Percentiles rank a stretch among this genome's conserved stretches.
Conservation (phyloP, 2,888 invertebrate species). For the Eristalis arbustorum region DNA sequence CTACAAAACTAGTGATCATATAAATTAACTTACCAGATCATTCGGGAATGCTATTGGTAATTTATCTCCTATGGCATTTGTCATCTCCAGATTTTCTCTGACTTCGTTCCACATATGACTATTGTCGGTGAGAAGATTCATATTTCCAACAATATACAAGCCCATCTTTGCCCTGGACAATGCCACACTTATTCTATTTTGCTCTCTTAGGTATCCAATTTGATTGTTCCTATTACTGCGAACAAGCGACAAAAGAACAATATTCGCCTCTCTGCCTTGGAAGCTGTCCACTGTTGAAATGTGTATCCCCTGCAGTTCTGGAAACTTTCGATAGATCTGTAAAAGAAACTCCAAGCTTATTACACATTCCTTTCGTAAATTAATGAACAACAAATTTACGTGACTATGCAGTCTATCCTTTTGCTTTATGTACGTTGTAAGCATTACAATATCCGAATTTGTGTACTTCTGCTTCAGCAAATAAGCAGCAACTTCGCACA, state of each 20-base stretch:
- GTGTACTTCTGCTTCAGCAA: conserved; percentile 82
- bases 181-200: conserved; percentile 89
- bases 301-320: conserved; percentile 80
- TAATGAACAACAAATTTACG: conserved; percentile 5
- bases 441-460: conserved; percentile 85
- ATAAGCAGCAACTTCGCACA: conserved; percentile 52
- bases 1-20: not conserved
- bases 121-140: conserved; percentile 82
- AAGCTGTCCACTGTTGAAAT: conserved; percentile 88
- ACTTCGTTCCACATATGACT: conserved; percentile 83
- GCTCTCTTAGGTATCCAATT: conserved; percentile 86
- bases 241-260: conserved; percentile 89
- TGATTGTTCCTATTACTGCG: conserved; percentile 85
- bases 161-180: conserved; percentile 87
- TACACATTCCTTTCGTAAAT: not conserved
- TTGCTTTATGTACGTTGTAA: conserved; percentile 79
- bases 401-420: conserved; percentile 43
- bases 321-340: conserved; percentile 73
- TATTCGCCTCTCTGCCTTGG: conserved; percentile 90
- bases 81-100: conserved; percentile 79
- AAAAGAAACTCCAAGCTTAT: not conserved
- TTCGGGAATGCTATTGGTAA: conserved; percentile 77
- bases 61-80: conserved; percentile 81
- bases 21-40: conserved; percentile 23
- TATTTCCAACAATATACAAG: conserved; percentile 88